Evolutionary conservation across 2,888 invertebrate species (phyloP), one percentile per base, ranked within the genome.

Genomic region (Drepanosiphum platanoidis): DNA sequence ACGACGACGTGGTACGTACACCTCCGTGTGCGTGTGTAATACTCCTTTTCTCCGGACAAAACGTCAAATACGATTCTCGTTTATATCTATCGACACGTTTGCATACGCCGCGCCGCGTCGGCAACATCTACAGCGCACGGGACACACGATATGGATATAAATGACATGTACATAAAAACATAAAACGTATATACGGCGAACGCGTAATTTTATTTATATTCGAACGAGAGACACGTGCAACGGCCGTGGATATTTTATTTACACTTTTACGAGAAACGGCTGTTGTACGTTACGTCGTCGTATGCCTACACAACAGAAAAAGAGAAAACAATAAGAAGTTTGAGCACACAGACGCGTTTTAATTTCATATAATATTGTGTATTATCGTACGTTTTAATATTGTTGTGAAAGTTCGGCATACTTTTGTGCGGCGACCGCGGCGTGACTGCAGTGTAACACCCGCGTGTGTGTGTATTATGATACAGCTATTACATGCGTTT

Each of bases 351-450:
- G 18, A n/a, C n/a, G 18, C n/a, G 7, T 58, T 3, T 46, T 3
- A 15, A 36, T 11, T 39, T 36, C 36, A 15, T 71, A 27, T 71
- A 74, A 74, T 46, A 74, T 46, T 13, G 46, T 46, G 32, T 32
- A 13, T 46, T n/a, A n/a, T n/a, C n/a, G n/a, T n/a, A n/a, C n/a
- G n/a, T n/a, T n/a, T n/a, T n/a, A n/a, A n/a, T n/a, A n/a, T n/a
- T n/a, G n/a, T n/a, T 74, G 46, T 74, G 74, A 74, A 74, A 74
- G 74, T 74, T 74, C 74, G 32, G 46, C 39, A 74, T 72, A 46
- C 72, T 72, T 72, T 30, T 42, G 22, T 18, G 15, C 15, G 27
- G 18, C 39, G 27, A 27, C 72, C 42, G n/a, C 70, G 4, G 22
- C 72, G 72, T 72, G 42, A 42, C 72, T 72, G 42, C 30, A 72